Percentiles rank a stretch among this genome's conserved stretches.
Evolutionary conservation across 2,113 vertebrate genomes (phyloP).

Genomic region (Quiscalus mexicanus): DNA sequence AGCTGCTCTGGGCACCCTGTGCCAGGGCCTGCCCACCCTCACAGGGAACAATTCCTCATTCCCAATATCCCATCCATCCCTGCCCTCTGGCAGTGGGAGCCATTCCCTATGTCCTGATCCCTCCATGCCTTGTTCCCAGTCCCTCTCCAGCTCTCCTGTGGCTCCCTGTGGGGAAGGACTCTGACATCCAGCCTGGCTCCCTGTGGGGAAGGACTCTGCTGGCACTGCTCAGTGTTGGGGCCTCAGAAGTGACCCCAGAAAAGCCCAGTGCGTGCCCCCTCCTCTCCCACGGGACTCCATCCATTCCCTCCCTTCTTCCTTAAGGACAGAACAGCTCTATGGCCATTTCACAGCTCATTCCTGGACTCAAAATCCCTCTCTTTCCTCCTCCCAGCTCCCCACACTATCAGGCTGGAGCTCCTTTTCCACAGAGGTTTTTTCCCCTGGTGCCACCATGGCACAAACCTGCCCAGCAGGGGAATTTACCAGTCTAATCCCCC

Average conservation of each 20-base stretch:
- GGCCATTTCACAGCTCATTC: rapidly evolving
- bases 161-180: no score
- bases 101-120: neutral
- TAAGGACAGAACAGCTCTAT: neutral
- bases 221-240: neutral
- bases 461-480: slow-evolving; percentile 40
- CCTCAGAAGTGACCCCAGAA: rapidly evolving
- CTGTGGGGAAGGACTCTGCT: neutral
- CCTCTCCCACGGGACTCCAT: rapidly evolving
- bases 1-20: neutral
- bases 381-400: neutral
- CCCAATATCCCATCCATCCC: rapidly evolving
- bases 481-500: slow-evolving; percentile 60
- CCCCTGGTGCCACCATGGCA: slow-evolving; percentile 23
- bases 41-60: rapidly evolving
- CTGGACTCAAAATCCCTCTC: neutral
- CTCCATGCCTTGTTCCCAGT: rapidly evolving
- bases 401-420: slow-evolving; percentile 14
- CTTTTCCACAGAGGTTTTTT: neutral
- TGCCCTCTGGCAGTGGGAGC: neutral
- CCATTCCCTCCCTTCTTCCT: neutral
- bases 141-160: neutral
- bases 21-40: neutral
- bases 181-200: no score
- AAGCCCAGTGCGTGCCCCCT: neutral